phyloP scores from a whole-genome alignment of 92 coral and sea anemone genomes.

The Epizoanthus stellaris region DNA sequence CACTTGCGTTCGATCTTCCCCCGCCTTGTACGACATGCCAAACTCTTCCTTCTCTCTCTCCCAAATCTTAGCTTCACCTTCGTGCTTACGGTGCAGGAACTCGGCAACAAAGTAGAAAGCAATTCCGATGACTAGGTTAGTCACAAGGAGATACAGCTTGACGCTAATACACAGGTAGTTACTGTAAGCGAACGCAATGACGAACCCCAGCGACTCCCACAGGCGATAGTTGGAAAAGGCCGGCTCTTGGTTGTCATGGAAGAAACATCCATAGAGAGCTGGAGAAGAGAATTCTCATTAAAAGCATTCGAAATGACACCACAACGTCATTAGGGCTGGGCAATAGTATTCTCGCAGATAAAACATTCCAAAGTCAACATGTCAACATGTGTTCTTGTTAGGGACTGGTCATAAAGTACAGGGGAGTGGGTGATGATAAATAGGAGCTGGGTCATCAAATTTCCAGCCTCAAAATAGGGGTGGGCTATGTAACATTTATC shows the following conservation, averaged over 20 bases:
- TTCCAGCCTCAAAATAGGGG: no score
- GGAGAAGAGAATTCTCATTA: background rate
- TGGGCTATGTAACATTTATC: no score
- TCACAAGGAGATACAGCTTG: constrained; percentile 69
- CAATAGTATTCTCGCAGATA: no score
- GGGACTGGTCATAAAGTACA: no score
- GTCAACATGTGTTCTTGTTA: no score
- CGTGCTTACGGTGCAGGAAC: constrained; percentile 27
- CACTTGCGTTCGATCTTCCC: background rate
- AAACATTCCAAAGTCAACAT: no score
- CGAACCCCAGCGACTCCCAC: constrained; percentile 85
- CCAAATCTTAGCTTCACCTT: constrained; percentile 12
- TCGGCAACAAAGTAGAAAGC: constrained; percentile 67
- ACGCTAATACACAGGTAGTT: constrained; percentile 68
- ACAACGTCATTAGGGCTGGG: no score
- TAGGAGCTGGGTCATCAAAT: no score
- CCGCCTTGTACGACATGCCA: constrained; percentile 5
- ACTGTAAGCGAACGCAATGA: constrained; percentile 74
- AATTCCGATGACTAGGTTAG: constrained; percentile 60
- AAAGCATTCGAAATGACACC: no score
- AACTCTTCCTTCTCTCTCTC: constrained; percentile 27
- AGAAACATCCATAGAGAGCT: constrained; percentile 81
- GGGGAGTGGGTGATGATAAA: no score
- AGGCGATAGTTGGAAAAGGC: constrained; percentile 86
- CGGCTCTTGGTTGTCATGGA: constrained; percentile 85